Evolutionary conservation across 2,888 invertebrate species (phyloP), one percentile per base, ranked within the genome.

Genomic region (Furcula furcula): DNA sequence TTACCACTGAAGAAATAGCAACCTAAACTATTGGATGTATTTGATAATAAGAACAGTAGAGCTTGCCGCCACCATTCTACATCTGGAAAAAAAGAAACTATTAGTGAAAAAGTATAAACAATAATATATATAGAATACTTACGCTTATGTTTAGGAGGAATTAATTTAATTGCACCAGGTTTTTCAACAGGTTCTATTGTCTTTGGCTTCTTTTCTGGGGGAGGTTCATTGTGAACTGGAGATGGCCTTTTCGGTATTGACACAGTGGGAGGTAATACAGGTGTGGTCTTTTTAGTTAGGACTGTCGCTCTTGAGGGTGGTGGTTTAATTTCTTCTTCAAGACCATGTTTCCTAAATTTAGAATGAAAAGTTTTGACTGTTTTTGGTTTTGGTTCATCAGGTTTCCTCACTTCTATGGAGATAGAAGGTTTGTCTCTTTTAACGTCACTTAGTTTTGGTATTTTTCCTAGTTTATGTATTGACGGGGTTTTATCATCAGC

Each of bases 311-410:
- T 90, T 2, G 95, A 94, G 1, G 94, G 94, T 7, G 97, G 95
- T n/a, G 95, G 95, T 64, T 95, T 95, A 0, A 93, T 91, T 83
- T 95, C 96, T 75, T 97, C 97, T 68, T 95, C 95, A 33, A 97
- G 80, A 20, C 97, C 97, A 61, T 97, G 97, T 30, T 96, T 96
- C 51, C 98, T 92, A 88, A 97, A 97, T 83, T 96, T 97, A 0
- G 96, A 95, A 79, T 96, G 93, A 73, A 94, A 96, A 9, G 95
- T 94, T 91, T 97, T 98, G 0, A 97, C 97, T 21, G 97, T 97
- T 83, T 96, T 96, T 3, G 96, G 94, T 60, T 97, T 92, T 7
- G 91, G 90, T 31, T 92, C 91, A 50, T 92, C 92, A 40, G 90
- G 91, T 76, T 94, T 94, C 41, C 95, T 89, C 34, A 93, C 92